Conservation (phyloP, 2,797 vertebrate species). For the Anguilla obscura region DNA sequence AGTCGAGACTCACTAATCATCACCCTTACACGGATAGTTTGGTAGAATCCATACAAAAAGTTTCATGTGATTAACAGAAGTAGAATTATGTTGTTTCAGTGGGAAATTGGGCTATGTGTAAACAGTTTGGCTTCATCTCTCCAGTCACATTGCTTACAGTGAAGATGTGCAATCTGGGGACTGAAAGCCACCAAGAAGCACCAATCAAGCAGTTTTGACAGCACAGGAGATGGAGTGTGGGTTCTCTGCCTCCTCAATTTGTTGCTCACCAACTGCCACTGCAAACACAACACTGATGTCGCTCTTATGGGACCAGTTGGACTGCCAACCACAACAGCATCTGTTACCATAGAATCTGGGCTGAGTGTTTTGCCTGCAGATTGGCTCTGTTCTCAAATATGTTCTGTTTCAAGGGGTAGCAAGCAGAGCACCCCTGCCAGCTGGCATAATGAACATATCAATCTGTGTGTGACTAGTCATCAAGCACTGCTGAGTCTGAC, state of each 20-base stretch:
- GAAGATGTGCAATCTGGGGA: background rate
- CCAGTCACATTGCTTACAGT: background rate
- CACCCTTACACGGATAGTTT: background rate
- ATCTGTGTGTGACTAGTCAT: background rate
- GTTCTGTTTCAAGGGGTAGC: background rate
- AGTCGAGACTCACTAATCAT: background rate
- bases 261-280: conserved; percentile 6
- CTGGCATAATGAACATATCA: background rate
- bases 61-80: background rate
- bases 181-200: background rate
- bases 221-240: background rate
- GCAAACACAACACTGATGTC: background rate
- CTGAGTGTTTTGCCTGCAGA: background rate
- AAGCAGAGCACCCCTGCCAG: background rate
- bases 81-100: background rate
- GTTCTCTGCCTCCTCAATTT: background rate
- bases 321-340: conserved; percentile 16
- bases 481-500: background rate
- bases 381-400: background rate
- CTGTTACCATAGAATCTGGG: conserved; percentile 15
- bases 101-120: background rate
- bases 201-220: conserved; percentile 1
- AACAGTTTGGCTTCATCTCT: background rate
- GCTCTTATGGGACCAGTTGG: background rate
- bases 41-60: background rate